These are phyloP conservation scores for Abscondita cerata DNA, from an alignment of 2,888 invertebrate genomes.

Conservation along the genomic window DNA sequence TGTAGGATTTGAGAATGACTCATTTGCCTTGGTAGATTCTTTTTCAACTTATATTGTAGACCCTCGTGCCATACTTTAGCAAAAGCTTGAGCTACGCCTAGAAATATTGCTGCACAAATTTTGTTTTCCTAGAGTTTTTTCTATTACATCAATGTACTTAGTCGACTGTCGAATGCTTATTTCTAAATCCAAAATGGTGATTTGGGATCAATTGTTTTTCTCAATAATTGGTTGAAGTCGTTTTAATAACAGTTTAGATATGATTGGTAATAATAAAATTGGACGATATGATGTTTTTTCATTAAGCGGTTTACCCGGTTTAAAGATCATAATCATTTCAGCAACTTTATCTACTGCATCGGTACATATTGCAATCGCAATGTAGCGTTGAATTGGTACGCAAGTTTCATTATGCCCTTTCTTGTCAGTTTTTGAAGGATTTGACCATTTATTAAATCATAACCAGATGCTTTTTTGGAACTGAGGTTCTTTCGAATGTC, in stretches of 20 bases:
- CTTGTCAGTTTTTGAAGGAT: too few relatives aligned
- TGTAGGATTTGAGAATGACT: slow-evolving; percentile 13
- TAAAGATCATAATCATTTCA: too few relatives aligned
- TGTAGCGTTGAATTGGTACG: too few relatives aligned
- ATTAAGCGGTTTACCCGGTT: too few relatives aligned
- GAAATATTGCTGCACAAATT: slow-evolving; percentile 33
- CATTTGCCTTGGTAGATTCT: slow-evolving; percentile 20
- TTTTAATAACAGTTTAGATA: slow-evolving; percentile 11
- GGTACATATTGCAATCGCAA: too few relatives aligned
- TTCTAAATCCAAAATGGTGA: slow-evolving; percentile 39
- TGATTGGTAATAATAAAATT: too few relatives aligned
- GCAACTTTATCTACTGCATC: too few relatives aligned
- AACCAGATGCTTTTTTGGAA: too few relatives aligned
- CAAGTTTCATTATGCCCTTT: too few relatives aligned
- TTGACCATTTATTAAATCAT: too few relatives aligned
- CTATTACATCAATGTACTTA: slow-evolving; percentile 24
- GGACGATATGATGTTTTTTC: too few relatives aligned
- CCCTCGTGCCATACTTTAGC: slow-evolving; percentile 20
- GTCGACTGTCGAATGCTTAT: slow-evolving; percentile 38
- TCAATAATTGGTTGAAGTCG: slow-evolving; percentile 32
- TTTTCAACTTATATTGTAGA: slow-evolving; percentile 28
- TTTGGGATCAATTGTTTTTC: slow-evolving; percentile 31
- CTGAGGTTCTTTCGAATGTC: too few relatives aligned
- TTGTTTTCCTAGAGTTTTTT: slow-evolving; percentile 25
- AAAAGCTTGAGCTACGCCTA: slow-evolving; percentile 34